Evolutionary conservation across 2,888 invertebrate genomes (phyloP).

Genomic region (Tolmerus cingulatus): DNA sequence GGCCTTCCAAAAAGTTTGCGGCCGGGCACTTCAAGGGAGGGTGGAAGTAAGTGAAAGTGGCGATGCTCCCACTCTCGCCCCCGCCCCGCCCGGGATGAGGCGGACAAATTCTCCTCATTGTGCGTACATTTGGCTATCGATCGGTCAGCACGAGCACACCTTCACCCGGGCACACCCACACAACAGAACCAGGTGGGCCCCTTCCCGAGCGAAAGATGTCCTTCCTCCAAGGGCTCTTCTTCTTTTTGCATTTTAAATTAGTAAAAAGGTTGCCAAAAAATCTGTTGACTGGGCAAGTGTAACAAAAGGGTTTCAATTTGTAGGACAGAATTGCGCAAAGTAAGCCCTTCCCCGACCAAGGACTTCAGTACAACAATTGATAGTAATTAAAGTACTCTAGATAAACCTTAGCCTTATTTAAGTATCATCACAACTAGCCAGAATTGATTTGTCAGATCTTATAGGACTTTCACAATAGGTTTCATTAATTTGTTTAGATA

Average conservation of each 20-base stretch:
- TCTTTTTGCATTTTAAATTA: constrained; percentile 11
- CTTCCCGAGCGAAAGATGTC: background rate
- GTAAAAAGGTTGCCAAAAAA: background rate
- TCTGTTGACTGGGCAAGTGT: background rate
- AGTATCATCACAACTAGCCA: too few species aligned
- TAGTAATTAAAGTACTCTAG: background rate
- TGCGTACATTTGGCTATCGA: constrained; percentile 40
- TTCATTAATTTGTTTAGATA: too few species aligned
- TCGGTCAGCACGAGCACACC: constrained; percentile 33
- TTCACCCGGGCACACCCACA: background rate
- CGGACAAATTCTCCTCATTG: constrained; percentile 37
- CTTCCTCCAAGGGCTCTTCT: background rate
- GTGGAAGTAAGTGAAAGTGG: background rate
- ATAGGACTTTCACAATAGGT: too few species aligned
- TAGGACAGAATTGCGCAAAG: background rate
- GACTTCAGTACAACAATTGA: background rate
- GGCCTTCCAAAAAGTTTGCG: background rate
- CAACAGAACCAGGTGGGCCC: background rate
- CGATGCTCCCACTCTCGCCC: background rate
- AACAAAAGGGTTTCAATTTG: background rate
- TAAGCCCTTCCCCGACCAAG: background rate
- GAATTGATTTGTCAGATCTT: too few species aligned
- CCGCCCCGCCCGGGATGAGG: background rate
- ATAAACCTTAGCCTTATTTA: background rate
- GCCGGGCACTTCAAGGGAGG: background rate